Conservation (phyloP, 2,113 vertebrate species). For the Microtus oregoni region DNA sequence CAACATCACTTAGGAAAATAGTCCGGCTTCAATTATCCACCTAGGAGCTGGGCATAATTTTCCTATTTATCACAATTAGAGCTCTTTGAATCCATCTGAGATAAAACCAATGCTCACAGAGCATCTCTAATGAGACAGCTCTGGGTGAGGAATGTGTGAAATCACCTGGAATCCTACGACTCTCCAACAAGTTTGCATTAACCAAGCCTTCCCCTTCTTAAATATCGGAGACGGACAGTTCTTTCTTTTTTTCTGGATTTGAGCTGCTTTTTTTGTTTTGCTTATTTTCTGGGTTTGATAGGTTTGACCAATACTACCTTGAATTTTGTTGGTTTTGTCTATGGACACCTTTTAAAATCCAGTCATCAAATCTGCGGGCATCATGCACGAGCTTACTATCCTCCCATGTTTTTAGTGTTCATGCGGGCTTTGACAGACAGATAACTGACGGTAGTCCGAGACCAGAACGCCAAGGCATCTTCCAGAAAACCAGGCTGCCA, state of each 20-base stretch:
- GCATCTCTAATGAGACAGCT: background rate
- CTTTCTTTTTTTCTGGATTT: background rate
- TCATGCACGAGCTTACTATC: background rate
- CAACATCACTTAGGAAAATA: constrained; percentile 41
- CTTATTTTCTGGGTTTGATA: background rate
- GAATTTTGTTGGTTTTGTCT: constrained; percentile 19
- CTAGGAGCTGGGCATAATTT: background rate
- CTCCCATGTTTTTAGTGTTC: background rate
- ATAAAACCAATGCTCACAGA: background rate
- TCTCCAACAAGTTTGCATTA: background rate
- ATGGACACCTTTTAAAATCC: background rate
- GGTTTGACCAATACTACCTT: background rate
- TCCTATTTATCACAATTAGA: background rate
- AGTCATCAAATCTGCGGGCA: background rate
- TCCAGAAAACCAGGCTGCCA: background rate
- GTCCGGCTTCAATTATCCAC: constrained; percentile 7
- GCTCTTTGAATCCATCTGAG: background rate
- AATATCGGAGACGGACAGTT: background rate
- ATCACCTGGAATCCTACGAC: background rate
- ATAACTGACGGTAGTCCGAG: background rate
- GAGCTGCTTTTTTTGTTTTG: background rate
- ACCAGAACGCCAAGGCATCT: background rate
- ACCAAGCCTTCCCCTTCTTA: background rate
- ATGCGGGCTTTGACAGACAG: background rate
- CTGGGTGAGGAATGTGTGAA: background rate